Evolutionary conservation across 2,888 invertebrate species (phyloP).

Genomic region (Drosophila cognata): DNA sequence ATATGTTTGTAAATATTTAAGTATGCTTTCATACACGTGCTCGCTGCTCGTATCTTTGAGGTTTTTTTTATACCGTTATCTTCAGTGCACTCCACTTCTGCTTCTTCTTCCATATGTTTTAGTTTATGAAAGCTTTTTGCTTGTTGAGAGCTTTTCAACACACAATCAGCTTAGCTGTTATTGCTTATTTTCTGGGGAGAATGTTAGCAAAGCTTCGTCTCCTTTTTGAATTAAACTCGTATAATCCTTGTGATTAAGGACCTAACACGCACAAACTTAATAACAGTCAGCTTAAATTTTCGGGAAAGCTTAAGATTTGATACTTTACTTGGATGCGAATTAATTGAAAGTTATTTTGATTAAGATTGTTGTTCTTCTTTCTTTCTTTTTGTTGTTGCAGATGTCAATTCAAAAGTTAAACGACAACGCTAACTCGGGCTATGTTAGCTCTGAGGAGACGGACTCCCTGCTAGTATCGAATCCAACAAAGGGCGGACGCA

Average conservation of each 20-base stretch:
- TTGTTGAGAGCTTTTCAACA: not conserved
- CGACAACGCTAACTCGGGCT: constrained; percentile 88
- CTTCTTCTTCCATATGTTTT: not conserved
- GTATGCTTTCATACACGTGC: constrained; percentile 20
- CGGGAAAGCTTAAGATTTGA: not conserved
- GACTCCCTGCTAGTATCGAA: constrained; percentile 90
- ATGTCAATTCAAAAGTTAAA: constrained; percentile 86
- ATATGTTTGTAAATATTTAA: not conserved
- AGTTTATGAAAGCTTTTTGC: constrained; percentile 30
- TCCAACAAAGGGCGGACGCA: constrained; percentile 83
- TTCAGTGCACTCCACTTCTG: constrained; percentile 2
- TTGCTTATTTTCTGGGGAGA: constrained; percentile 5
- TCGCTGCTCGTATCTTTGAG: constrained; percentile 16
- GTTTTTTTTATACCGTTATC: constrained; percentile 28
- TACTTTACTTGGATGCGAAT: not conserved
- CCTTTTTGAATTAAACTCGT: not conserved
- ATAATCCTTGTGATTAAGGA: not conserved
- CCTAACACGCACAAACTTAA: not conserved
- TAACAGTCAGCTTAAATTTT: not conserved
- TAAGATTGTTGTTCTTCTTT: not conserved
- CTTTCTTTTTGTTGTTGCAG: constrained; percentile 51
- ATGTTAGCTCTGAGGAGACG: constrained; percentile 93
- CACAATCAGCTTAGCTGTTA: not conserved
- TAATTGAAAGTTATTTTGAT: not conserved
- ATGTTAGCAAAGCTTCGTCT: not conserved